Evolutionary conservation across 92 coral and sea anemone species (phyloP).

Genomic region (Paragorgia papillata): DNA sequence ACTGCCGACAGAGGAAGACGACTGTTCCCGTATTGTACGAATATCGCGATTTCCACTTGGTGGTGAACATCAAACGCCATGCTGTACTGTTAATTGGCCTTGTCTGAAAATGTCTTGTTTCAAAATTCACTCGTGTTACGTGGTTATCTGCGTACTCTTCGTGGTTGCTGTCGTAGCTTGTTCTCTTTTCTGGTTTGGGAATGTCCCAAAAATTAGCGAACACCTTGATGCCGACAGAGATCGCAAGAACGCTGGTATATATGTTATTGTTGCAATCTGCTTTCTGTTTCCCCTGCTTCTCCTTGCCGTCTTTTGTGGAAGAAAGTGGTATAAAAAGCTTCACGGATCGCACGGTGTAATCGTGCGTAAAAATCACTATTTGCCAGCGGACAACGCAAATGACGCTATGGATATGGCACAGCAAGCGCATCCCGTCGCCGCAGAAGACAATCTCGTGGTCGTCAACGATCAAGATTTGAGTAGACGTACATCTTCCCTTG

Average conservation of each 20-base stretch:
- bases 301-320: background rate
- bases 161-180: background rate
- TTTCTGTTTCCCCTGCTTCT: background rate
- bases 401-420: no score
- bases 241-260: background rate
- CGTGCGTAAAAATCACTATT: no score
- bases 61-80: background rate
- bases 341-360: no score
- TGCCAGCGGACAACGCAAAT: no score
- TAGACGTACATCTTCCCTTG: no score
- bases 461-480: no score
- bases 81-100: slow-evolving; percentile 2
- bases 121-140: background rate
- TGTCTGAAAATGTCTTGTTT: background rate
- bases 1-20: background rate
- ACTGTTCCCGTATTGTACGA: background rate
- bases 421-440: no score
- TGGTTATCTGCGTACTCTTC: background rate
- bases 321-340: background rate
- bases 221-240: slow-evolving; percentile 2
- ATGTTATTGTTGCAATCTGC: background rate
- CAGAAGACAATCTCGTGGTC: no score
- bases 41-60: background rate
- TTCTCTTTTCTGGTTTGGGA: slow-evolving; percentile 8
- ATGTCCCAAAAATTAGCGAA: slow-evolving; percentile 7